Percentiles rank a stretch among this genome's conserved stretches.
phyloP scores from a whole-genome alignment of 2,888 invertebrate genomes.

The Perdita meconis region DNA sequence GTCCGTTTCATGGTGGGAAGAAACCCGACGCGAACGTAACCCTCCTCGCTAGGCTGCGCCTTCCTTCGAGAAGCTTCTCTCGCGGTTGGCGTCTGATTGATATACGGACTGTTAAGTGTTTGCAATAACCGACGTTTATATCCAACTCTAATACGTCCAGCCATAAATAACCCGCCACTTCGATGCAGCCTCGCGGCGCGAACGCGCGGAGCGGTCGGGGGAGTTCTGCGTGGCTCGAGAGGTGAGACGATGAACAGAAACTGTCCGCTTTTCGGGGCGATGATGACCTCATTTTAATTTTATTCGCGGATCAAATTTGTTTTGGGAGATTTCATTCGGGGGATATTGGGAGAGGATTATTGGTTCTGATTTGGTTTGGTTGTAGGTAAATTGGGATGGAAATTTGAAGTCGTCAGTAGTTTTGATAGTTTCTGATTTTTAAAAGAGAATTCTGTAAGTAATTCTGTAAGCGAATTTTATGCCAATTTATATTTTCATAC shows the following conservation, averaged over 20 bases:
- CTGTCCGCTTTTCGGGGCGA: slow-evolving; percentile 1
- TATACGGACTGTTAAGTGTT: slow-evolving; percentile 84
- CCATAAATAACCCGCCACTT: slow-evolving; percentile 82
- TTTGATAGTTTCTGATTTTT: too few relatives aligned
- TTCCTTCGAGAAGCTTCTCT: slow-evolving; percentile 69
- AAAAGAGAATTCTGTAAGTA: too few relatives aligned
- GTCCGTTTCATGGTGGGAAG: slow-evolving; percentile 61
- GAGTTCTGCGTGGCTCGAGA: slow-evolving; percentile 37
- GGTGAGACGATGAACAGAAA: slow-evolving; percentile 66
- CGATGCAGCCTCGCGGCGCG: slow-evolving; percentile 71
- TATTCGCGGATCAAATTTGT: neutral
- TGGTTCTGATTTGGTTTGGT: too few relatives aligned
- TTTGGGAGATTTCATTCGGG: too few relatives aligned
- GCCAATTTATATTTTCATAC: too few relatives aligned
- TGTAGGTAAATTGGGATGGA: too few relatives aligned
- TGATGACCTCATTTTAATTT: slow-evolving; percentile 16
- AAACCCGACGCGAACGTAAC: slow-evolving; percentile 67
- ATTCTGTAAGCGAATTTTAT: too few relatives aligned
- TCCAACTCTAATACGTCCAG: slow-evolving; percentile 81
- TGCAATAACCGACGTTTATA: slow-evolving; percentile 84
- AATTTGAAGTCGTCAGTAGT: too few relatives aligned
- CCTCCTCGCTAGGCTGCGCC: slow-evolving; percentile 58
- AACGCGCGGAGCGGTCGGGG: slow-evolving; percentile 29
- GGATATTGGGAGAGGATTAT: too few relatives aligned
- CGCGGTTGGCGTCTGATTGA: slow-evolving; percentile 82